These are phyloP conservation scores for Amblyjoppa proteus DNA, from an alignment of 2,888 invertebrate genomes.

Conservation along the genomic window DNA sequence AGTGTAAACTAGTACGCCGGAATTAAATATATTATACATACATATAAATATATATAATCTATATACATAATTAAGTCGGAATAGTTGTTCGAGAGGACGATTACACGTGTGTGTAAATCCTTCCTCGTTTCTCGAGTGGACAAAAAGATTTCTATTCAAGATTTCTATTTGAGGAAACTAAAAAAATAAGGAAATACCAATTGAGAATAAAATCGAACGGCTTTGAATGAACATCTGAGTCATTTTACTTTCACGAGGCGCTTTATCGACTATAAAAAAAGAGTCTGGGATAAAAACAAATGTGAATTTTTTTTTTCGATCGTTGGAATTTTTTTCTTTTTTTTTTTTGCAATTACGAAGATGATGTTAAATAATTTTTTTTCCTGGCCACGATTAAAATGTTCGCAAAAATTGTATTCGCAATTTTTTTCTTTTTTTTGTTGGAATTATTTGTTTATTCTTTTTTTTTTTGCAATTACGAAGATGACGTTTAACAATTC, in stretches of 20 bases:
- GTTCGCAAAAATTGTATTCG: neutral
- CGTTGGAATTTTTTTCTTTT: neutral
- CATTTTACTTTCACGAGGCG: neutral
- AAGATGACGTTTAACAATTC: too few species aligned
- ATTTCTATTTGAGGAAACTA: neutral
- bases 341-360: neutral
- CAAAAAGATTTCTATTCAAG: too few species aligned
- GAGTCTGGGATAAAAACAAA: neutral
- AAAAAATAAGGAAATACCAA: neutral
- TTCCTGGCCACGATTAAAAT: neutral
- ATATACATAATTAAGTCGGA: too few species aligned
- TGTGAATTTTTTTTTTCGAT: neutral
- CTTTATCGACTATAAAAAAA: neutral
- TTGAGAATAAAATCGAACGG: conserved; percentile 29
- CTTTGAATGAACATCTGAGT: conserved; percentile 4
- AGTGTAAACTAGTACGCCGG: conserved; percentile 55
- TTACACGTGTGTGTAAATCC: too few species aligned
- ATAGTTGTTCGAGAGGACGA: too few species aligned
- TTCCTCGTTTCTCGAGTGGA: too few species aligned
- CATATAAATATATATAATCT: neutral
- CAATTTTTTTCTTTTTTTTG: neutral
- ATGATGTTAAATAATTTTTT: neutral
- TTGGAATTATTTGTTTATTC: too few species aligned
- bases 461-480: neutral
- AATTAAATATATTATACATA: conserved; percentile 44